Percentiles rank a stretch among this genome's conserved stretches.
phyloP scores from a whole-genome alignment of 2,113 vertebrate species.

The Otis tarda region DNA sequence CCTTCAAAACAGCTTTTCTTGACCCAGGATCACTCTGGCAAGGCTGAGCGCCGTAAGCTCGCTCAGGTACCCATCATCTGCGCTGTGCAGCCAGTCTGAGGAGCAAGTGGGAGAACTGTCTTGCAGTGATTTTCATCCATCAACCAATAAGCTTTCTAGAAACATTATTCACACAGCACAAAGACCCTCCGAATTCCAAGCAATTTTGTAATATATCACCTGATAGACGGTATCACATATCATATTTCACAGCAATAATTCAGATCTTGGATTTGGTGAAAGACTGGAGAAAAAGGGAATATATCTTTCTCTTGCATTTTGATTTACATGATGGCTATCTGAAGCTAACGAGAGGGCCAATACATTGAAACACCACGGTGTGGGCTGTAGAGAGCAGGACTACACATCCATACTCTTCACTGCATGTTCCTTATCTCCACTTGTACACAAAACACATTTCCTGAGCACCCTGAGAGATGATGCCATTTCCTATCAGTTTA shows the following conservation, averaged over 20 bases:
- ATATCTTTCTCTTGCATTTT: background rate
- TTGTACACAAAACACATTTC: background rate
- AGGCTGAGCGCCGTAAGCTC: background rate
- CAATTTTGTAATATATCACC: background rate
- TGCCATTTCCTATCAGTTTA: background rate
- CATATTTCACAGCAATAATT: background rate
- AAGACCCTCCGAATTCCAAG: background rate
- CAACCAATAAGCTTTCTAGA: background rate
- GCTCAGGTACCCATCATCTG: background rate
- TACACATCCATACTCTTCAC: background rate
- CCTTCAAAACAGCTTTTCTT: background rate
- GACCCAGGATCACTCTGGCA: background rate
- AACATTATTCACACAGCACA: background rate
- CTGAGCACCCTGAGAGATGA: background rate
- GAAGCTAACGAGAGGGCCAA: background rate
- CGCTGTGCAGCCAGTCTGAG: background rate
- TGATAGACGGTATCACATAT: background rate
- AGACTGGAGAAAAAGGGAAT: background rate
- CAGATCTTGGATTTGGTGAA: background rate
- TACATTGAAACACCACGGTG: fast-evolving
- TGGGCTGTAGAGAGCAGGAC: background rate
- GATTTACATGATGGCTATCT: background rate
- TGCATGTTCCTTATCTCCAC: background rate
- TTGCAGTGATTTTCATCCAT: background rate
- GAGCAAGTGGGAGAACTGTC: background rate